Evolutionary conservation across 1,140 invertebrate genomes (phyloP).

Genomic region (Acromyrmex heyeri): DNA sequence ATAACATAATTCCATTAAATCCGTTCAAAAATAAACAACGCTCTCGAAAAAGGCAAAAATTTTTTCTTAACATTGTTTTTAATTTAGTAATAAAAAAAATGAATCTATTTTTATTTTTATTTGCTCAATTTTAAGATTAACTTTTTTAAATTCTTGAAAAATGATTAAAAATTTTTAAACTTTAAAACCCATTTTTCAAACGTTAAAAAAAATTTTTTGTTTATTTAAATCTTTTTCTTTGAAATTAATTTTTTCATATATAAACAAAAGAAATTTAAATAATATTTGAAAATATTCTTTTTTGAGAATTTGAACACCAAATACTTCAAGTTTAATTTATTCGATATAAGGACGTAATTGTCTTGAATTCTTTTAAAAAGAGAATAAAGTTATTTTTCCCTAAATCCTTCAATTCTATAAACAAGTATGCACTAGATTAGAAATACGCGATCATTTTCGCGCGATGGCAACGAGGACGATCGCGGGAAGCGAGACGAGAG

Average conservation of each 20-base stretch:
- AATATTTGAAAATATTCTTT: not conserved
- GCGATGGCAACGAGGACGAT: constrained; percentile 17
- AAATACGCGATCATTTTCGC: constrained; percentile 18
- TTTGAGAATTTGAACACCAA: not conserved
- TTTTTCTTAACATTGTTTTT: not conserved
- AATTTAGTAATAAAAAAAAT: not conserved
- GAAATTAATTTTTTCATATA: not conserved
- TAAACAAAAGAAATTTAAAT: not conserved
- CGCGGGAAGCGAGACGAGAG: constrained; percentile 15
- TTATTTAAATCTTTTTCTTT: not conserved
- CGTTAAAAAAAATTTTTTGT: too few species aligned
- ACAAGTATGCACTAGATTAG: not conserved
- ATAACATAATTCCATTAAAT: not conserved
- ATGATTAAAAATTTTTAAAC: not conserved
- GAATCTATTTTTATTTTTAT: not conserved
- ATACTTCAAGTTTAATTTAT: not conserved
- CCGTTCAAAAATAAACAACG: not conserved
- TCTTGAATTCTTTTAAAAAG: too few species aligned
- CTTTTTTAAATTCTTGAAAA: not conserved
- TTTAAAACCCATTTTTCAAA: not conserved
- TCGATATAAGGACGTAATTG: not conserved
- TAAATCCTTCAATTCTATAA: not conserved
- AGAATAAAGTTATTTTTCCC: not conserved
- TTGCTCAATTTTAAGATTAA: not conserved
- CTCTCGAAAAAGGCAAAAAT: not conserved